phyloP scores from a whole-genome alignment of 1,140 invertebrate species.

The Drosophila bipectinata region DNA sequence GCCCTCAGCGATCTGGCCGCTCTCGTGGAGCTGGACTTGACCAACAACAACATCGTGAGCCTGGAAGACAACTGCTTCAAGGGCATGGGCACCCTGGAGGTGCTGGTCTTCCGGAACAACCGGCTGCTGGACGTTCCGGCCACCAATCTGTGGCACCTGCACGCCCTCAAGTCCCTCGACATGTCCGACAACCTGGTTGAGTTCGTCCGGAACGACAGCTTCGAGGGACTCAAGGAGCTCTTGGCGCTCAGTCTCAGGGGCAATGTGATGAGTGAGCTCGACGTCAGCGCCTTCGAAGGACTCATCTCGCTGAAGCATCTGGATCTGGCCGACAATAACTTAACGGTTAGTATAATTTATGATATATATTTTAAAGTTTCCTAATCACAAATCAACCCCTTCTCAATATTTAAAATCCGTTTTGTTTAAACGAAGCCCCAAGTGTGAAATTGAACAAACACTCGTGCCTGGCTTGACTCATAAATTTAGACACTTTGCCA shows the following conservation, averaged over 20 bases:
- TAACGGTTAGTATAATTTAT: constrained; percentile 85
- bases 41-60: constrained; percentile 90
- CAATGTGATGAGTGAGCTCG: constrained; percentile 89
- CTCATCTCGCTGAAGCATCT: constrained; percentile 88
- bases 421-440: constrained; percentile 9
- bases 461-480: constrained; percentile 31
- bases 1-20: constrained; percentile 89
- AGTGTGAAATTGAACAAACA: constrained; percentile 36
- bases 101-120: constrained; percentile 90
- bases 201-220: constrained; percentile 87
- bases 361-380: constrained; percentile 2
- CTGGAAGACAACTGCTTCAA: constrained; percentile 89
- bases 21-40: constrained; percentile 90
- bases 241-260: constrained; percentile 87
- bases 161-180: constrained; percentile 88
- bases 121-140: constrained; percentile 90
- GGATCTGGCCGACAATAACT: constrained; percentile 92
- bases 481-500: constrained; percentile 72
- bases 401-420: constrained; percentile 14
- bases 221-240: constrained; percentile 88
- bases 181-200: constrained; percentile 90
- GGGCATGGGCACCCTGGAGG: constrained; percentile 88
- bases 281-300: constrained; percentile 88
- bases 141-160: constrained; percentile 87
- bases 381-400: not conserved